A percentile compares a stretch with the other conserved stretches of the same genome.
These are phyloP conservation scores for Chloroceryle inda DNA, from an alignment of 2,797 vertebrate species.

Conservation along the genomic window DNA sequence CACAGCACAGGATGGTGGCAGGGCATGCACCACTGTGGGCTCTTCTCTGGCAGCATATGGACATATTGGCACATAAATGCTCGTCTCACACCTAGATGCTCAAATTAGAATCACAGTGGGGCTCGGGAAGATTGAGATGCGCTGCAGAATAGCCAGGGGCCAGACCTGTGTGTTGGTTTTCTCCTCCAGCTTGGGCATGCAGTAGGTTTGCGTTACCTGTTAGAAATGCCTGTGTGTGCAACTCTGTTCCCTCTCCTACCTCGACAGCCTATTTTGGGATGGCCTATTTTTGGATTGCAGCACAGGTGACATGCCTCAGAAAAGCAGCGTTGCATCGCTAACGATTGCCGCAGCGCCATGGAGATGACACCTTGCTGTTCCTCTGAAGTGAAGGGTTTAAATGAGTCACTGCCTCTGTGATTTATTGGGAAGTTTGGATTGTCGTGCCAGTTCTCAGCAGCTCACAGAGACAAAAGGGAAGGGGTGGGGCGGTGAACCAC, in stretches of 20 bases:
- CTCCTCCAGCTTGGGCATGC: neutral
- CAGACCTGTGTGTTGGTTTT: neutral
- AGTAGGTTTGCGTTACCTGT: neutral
- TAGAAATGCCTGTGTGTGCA: neutral
- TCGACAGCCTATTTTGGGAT: slow-evolving; percentile 34
- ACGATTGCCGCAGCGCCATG: neutral
- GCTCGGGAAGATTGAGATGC: neutral
- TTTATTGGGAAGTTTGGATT: slow-evolving; percentile 16
- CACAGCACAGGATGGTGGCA: neutral
- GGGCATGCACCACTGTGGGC: neutral
- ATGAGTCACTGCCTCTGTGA: neutral
- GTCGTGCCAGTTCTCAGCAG: neutral
- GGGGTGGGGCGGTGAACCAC: too few species aligned
- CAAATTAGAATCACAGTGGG: neutral
- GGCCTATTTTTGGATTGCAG: slow-evolving; percentile 57
- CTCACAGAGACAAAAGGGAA: neutral
- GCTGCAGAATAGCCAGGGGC: neutral
- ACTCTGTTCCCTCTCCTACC: neutral
- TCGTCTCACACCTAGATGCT: neutral
- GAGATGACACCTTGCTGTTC: slow-evolving; percentile 4
- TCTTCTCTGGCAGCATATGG: neutral
- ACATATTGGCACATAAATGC: neutral
- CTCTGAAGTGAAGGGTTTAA: neutral
- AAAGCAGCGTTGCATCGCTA: neutral
- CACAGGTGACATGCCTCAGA: slow-evolving; percentile 12